Conservation (phyloP, 2,888 invertebrate genomes). For the Oxytorus armatus region DNA sequence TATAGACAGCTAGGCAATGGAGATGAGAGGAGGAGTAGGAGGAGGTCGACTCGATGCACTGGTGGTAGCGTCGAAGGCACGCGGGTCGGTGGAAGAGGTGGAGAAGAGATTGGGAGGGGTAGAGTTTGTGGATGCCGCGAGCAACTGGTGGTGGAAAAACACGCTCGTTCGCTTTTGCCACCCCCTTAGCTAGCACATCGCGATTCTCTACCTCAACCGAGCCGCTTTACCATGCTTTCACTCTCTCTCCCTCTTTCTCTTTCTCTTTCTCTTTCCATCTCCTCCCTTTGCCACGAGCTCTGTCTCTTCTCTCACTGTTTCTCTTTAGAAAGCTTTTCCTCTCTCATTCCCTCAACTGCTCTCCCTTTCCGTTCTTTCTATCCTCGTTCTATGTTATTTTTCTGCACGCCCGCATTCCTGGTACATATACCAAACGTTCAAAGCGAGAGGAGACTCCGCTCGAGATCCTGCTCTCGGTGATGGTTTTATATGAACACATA, state of each 20-base stretch:
- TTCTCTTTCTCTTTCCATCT: constrained; percentile 60
- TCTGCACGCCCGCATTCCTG: constrained; percentile 70
- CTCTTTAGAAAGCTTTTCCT: constrained; percentile 49
- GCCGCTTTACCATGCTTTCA: constrained; percentile 66
- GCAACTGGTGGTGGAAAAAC: constrained; percentile 85
- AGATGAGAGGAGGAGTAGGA: constrained; percentile 25
- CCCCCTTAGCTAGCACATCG: constrained; percentile 77
- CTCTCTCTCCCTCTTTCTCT: constrained; percentile 49
- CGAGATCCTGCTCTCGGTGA: constrained; percentile 74
- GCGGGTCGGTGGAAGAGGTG: constrained; percentile 49
- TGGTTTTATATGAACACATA: constrained; percentile 79
- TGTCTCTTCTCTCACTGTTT: constrained; percentile 60
- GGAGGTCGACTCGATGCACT: constrained; percentile 60
- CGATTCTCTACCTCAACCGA: constrained; percentile 75
- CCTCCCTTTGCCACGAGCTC: too few species aligned
- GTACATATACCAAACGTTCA: constrained; percentile 71
- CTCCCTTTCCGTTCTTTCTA: constrained; percentile 65
- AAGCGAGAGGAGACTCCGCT: constrained; percentile 74
- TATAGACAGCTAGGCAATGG: constrained; percentile 38
- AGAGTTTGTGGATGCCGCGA: constrained; percentile 78
- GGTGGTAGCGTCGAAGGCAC: constrained; percentile 56
- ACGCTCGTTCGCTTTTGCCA: constrained; percentile 82
- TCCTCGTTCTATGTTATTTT: constrained; percentile 68
- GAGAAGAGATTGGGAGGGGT: constrained; percentile 35
- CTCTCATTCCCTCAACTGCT: neutral